phyloP scores from a whole-genome alignment of 2,797 vertebrate genomes.

The Remorina albescens region DNA sequence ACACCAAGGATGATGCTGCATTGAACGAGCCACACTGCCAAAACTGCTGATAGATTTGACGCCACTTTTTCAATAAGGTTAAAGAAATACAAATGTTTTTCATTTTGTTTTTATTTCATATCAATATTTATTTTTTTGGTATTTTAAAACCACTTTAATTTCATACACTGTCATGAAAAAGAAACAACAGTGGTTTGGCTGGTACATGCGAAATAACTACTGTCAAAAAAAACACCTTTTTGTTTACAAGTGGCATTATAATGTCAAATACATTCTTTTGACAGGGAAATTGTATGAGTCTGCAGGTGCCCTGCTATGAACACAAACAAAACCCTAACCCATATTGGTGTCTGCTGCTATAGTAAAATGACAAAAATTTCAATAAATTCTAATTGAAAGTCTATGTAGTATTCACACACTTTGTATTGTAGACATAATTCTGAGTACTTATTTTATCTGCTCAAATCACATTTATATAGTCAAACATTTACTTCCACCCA shows the following conservation, averaged over 20 bases:
- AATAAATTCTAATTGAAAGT: not conserved
- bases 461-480: constrained; percentile 11
- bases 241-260: constrained; percentile 58
- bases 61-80: not conserved
- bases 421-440: constrained; percentile 14
- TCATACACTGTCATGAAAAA: constrained; percentile 54
- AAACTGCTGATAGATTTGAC: not conserved
- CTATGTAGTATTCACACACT: not conserved
- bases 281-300: constrained; percentile 18
- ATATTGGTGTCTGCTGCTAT: constrained; percentile 5
- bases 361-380: constrained; percentile 18
- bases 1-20: not conserved
- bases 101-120: not conserved
- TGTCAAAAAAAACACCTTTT: constrained; percentile 42
- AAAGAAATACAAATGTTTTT: not conserved
- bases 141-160: constrained; percentile 32
- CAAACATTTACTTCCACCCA: constrained; percentile 10
- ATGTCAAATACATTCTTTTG: constrained; percentile 50
- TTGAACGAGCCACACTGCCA: not conserved
- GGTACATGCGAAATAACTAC: constrained; percentile 57
- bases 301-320: constrained; percentile 13
- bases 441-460: constrained; percentile 1
- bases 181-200: constrained; percentile 33
- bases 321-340: not conserved
- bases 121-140: not conserved